Percentiles rank a stretch among this genome's conserved stretches.
phyloP scores from a whole-genome alignment of 2,888 invertebrate species.

The Acronicta psi region DNA sequence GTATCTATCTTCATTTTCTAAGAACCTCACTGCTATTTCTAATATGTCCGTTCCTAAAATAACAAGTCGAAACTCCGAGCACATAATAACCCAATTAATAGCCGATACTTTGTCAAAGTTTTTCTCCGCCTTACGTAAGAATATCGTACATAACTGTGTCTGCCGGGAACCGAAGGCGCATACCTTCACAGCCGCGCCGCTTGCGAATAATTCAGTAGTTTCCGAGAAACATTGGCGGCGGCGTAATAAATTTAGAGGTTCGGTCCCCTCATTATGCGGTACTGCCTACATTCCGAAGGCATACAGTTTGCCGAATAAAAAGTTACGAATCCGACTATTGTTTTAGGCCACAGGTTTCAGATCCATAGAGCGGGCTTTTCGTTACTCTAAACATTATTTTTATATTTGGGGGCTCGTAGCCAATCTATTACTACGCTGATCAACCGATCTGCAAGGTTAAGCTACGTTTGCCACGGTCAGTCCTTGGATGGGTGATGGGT shows the following conservation, averaged over 20 bases:
- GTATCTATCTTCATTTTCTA: constrained; percentile 30
- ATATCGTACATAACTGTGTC: constrained; percentile 85
- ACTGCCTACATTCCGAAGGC: constrained; percentile 84
- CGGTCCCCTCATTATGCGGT: constrained; percentile 83
- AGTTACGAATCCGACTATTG: constrained; percentile 79
- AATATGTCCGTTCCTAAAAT: constrained; percentile 40
- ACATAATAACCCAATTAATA: constrained; percentile 57
- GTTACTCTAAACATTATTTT: constrained; percentile 9
- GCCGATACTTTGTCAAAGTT: constrained; percentile 53
- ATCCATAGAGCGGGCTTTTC: constrained; percentile 52
- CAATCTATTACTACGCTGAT: too few relatives aligned
- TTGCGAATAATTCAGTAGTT: constrained; percentile 84
- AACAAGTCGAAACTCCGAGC: constrained; percentile 22
- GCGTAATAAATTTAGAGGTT: constrained; percentile 78
- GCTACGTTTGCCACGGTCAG: too few relatives aligned
- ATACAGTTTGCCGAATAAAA: constrained; percentile 80
- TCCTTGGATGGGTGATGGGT: too few relatives aligned
- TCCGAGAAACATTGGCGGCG: constrained; percentile 77
- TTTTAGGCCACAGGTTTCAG: constrained; percentile 56
- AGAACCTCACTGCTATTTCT: constrained; percentile 39
- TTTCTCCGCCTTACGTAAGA: constrained; percentile 78
- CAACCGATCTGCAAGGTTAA: too few relatives aligned
- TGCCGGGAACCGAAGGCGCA: constrained; percentile 78
- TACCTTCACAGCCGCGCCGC: constrained; percentile 69
- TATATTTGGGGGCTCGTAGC: too few relatives aligned